Base-by-base conservation (phyloP, 2,797 vertebrate genomes). In the Falco columbarius region DNA sequence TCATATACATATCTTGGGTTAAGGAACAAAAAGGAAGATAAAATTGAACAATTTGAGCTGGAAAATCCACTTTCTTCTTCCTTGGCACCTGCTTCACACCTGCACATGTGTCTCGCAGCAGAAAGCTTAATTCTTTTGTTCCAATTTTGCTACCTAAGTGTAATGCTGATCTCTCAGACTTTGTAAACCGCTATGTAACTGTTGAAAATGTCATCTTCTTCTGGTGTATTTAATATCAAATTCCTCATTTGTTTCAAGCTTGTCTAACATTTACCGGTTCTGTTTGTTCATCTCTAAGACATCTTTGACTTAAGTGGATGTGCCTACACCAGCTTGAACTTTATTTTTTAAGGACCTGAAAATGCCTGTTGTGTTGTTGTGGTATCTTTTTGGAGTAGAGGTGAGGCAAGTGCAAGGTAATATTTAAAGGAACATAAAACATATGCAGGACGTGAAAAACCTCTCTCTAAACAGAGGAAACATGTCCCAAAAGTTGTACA, bases 181-280 rank as follows among this genome's bases (percentile, higher is more conserved):
- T 81, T 66, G 29, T 52, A 66, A 89, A 85, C 38, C 2, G 0
- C n/a, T 65, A 6, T 16, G 11, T 67, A 92, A 62, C 32, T 62
- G 34, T 21, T 79, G 34, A 73, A 82, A 95, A 77, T 30, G 7
- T 38, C 10, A 65, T 75, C 14, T 56, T 56, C 21, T 82, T 81
- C 51, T 80, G 8, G 10, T 73, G 24, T 42, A 59, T 85, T 87
- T 87, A 85, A 72, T 85, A 92, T 51, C 3, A 81, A 87, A 44
- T 44, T 76, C 18, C 47, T 82, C 34, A 44, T 73, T 95, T 89
- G 32, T 76, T 95, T 89, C 46, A 62, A 62, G 17, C 40, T 87
- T 63, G 38, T 74, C 51, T 73, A 94, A 94, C 36, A 52, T 52
- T 89, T 93, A 23, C 21, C 38, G 10, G 14, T 42, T 82, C 34